Evolutionary conservation across 2,888 invertebrate genomes (phyloP), one percentile per base, ranked within the genome.

Genomic region (Noctua janthina): DNA sequence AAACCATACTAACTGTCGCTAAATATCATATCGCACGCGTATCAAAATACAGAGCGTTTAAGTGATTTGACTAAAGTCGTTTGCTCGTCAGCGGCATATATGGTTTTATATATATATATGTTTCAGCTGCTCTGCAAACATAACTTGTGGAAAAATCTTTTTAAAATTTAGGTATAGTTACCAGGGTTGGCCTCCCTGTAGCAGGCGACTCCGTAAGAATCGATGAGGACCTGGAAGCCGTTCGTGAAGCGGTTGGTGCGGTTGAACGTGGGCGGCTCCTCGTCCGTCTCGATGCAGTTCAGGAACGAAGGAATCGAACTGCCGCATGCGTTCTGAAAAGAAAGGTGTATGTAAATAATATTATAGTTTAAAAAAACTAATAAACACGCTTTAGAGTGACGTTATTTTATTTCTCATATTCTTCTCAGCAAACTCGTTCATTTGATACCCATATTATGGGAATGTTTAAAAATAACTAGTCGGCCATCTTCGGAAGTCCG

Each of bases 161-260:
- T 13, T 8, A 7, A 62, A 62, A 29, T 62, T 2, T 29, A 62
- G 8, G 15, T 8, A 35, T 68, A n/a, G 17, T 68, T 94, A 98
- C 98, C 98, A 90, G 99, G 99, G 96, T 99, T 99, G 84, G 98
- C 98, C 96, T 99, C 99, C 84, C 99, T 97, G 95, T 99, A 99
- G 56, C 98, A 98, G 76, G 99, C 99, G 49, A 99, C 98, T 81
- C 99, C 99, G 93, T 99, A 99, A 0, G 99, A 97, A 95, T 99
- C 99, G 88, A 99, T 99, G 89, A 99, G 98, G 93, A 98, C 98
- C 96, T 99, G 99, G 97, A 99, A 99, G 76, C 99, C 99, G 87
- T 97, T 97, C 0, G 99, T 99, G 96, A 99, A 99, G 91, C 98
- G 98, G 96, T 99, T 99, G 81, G 99, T 98, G 59, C 99, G 97